Base-by-base conservation (phyloP, 2,888 invertebrate species). In the Molanna angustata region DNA sequence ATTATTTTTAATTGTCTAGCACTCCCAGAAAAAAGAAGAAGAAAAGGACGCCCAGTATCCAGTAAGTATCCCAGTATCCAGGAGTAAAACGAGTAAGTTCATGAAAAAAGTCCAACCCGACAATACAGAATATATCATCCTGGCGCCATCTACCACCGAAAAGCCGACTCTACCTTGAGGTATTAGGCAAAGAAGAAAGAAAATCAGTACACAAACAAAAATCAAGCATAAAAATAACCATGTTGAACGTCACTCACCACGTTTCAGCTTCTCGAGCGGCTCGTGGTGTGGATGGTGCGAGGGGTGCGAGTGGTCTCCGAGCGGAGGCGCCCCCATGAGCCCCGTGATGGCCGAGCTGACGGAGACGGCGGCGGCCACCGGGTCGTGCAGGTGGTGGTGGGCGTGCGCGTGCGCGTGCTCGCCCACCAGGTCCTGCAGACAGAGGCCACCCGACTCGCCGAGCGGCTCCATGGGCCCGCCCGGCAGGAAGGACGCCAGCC, bases 251-350 rank as follows among this genome's bases (percentile, higher is more conserved):
- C 63, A 83, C 86, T 86, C 75, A 86, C 88, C 75, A 86, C 88
- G 78, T 82, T 88, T 88, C 54, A 88, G 78, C 68, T 88, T 88
- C 74, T 88, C 88, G 56, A 88, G 67, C 4, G 88, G 87, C 66
- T 88, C 87, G 62, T 83, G 84, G 61, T 86, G 85, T 11, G 82
- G 74, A 62, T 83, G 84, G 61, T 86, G 85, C 50, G 82, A 80
- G 18, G 68, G 64, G 1, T 64, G 61, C 45, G 80, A 71, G 61
- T 81, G 81, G 62, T 80, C 73, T 54, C 72, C 74, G 20, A 74
- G 72, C 19, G 71, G 71, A 13, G 72, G 69, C 13, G 73, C 71
- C 57, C 73, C 68, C 52, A 69, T 57, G 2, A 76, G 76, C 60
- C 74, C 73, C 78, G 74, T 82, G 63, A 75, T 77, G 69, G 70